Percentiles rank a stretch among this genome's conserved stretches.
Conservation (phyloP, 1,140 invertebrate species). For the Drosophila nigromelanica region DNA sequence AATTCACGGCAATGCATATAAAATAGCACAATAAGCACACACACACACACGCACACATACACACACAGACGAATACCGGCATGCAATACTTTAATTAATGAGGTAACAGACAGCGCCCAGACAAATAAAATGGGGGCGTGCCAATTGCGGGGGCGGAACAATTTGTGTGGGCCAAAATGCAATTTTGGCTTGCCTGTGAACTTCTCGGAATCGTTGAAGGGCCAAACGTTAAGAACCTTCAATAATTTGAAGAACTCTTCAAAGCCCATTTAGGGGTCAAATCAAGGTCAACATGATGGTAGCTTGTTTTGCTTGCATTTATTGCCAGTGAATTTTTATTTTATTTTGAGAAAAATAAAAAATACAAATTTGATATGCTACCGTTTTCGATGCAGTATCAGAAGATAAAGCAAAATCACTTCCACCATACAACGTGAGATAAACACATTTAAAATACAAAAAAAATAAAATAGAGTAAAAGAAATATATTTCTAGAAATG, state of each 20-base stretch:
- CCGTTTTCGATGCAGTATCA: no score
- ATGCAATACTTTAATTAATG: slow-evolving; percentile 36
- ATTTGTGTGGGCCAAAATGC: slow-evolving; percentile 10
- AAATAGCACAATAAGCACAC: not conserved
- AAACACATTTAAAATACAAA: no score
- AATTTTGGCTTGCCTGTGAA: not conserved
- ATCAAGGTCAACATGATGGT: no score
- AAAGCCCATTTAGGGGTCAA: not conserved
- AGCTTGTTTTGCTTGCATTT: no score
- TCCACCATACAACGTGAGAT: no score
- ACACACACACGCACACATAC: not conserved
- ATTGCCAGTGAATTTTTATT: no score
- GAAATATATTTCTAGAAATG: not conserved
- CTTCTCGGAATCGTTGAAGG: not conserved
- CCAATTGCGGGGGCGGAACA: slow-evolving; percentile 8
- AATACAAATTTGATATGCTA: no score
- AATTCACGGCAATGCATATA: slow-evolving; percentile 33
- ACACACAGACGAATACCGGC: slow-evolving; percentile 5
- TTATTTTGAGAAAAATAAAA: no score
- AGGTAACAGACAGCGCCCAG: slow-evolving; percentile 47
- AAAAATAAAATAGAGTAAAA: not conserved
- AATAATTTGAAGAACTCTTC: not conserved
- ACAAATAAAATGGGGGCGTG: slow-evolving; percentile 42
- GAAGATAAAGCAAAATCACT: no score
- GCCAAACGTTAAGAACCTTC: not conserved